Evolutionary conservation across 2,888 invertebrate species (phyloP).

Genomic region (Synergus laeviventris): DNA sequence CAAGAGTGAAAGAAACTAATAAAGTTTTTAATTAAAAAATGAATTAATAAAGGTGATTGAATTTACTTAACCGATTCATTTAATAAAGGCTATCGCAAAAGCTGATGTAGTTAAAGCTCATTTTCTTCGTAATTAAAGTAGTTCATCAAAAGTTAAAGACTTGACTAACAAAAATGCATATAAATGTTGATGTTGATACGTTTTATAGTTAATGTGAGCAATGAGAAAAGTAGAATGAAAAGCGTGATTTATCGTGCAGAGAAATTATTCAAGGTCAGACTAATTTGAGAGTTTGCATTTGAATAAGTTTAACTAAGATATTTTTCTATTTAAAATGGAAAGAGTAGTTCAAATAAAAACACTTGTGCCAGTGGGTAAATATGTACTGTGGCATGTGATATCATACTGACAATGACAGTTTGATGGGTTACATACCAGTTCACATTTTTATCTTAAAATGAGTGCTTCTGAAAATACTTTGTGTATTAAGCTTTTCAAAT

Average conservation of each 20-base stretch:
- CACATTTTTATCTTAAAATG: neutral
- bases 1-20: too few relatives aligned
- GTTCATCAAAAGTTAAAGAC: neutral
- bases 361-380: neutral
- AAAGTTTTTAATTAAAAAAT: too few relatives aligned
- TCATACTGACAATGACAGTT: neutral
- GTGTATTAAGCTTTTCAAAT: neutral
- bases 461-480: neutral
- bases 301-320: neutral
- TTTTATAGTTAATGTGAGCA: neutral
- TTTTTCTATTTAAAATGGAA: neutral
- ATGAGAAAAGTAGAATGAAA: neutral
- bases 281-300: neutral
- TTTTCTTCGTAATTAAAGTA: constrained; percentile 18
- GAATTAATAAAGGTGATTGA: too few relatives aligned
- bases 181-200: neutral
- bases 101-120: neutral
- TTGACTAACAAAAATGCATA: neutral
- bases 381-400: neutral
- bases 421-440: neutral
- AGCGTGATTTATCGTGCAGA: neutral
- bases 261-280: neutral
- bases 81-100: too few relatives aligned
- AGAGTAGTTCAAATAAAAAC: neutral
- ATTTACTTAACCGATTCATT: too few relatives aligned